These are phyloP conservation scores for Acanthoscelides obtectus DNA, from an alignment of 2,888 invertebrate species.

Conservation along the genomic window DNA sequence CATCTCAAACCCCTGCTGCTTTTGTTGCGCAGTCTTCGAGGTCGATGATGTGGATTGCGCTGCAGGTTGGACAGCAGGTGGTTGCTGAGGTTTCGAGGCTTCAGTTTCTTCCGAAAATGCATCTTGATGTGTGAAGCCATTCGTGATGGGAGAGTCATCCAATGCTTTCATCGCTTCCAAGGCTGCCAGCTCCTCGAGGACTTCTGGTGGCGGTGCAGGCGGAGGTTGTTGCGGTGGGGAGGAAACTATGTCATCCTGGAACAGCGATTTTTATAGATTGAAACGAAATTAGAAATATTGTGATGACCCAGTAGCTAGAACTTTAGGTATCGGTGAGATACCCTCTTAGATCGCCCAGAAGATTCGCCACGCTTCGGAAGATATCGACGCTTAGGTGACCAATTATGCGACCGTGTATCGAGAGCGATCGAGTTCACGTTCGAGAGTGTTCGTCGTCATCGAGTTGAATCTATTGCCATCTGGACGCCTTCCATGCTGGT, in stretches of 20 bases:
- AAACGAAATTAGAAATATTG: constrained; percentile 2
- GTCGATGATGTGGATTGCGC: not conserved
- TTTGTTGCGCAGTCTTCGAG: constrained; percentile 58
- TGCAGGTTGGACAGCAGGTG: not conserved
- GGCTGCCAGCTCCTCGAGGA: constrained; percentile 15
- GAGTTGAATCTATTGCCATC: too few relatives aligned
- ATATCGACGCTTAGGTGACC: too few relatives aligned
- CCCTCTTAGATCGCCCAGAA: too few relatives aligned
- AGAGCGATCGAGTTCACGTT: too few relatives aligned
- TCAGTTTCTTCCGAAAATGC: not conserved
- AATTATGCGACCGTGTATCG: too few relatives aligned
- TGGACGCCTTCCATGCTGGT: too few relatives aligned
- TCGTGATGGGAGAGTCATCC: not conserved
- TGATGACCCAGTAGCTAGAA: not conserved
- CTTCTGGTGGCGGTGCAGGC: constrained; percentile 16
- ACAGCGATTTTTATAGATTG: not conserved
- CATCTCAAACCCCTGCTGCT: constrained; percentile 57
- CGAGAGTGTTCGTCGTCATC: too few relatives aligned
- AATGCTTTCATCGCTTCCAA: constrained; percentile 41
- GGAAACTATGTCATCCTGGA: constrained; percentile 1
- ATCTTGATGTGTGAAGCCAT: not conserved
- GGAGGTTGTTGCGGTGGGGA: constrained; percentile 16
- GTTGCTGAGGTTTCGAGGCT: not conserved
- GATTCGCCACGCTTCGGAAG: too few relatives aligned
- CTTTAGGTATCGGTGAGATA: too few relatives aligned